These are phyloP conservation scores for Drosophila falleni DNA, from an alignment of 2,888 invertebrate genomes.

Conservation along the genomic window DNA sequence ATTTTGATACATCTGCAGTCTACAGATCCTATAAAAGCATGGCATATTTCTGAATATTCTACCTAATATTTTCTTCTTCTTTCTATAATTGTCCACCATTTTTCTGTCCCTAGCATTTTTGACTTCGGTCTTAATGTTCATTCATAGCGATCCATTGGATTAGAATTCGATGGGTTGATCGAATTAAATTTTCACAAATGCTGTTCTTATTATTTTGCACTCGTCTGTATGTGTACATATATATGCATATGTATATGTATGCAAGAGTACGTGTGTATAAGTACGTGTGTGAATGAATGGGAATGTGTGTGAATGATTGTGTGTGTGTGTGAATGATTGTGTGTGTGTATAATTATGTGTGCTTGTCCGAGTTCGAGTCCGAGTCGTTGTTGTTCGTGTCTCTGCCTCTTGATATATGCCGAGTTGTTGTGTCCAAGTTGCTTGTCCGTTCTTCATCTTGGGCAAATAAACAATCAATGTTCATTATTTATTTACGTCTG, in stretches of 20 bases:
- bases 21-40: too few species aligned
- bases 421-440: conserved; percentile 31
- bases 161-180: too few species aligned
- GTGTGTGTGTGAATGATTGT: conserved; percentile 1
- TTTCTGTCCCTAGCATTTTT: too few species aligned
- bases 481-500: conserved; percentile 77
- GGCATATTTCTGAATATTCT: too few species aligned
- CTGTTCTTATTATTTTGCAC: too few species aligned
- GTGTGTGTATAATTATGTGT: conserved; percentile 30
- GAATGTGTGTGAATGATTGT: conserved; percentile 4
- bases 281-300: not conserved
- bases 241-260: conserved; percentile 3
- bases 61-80: too few species aligned
- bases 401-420: conserved; percentile 16
- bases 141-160: too few species aligned
- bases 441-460: conserved; percentile 54
- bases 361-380: conserved; percentile 24
- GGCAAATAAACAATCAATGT: conserved; percentile 80
- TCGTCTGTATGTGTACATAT: not conserved
- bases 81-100: too few species aligned
- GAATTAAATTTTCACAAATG: too few species aligned
- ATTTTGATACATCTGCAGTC: too few species aligned
- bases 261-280: not conserved
- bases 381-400: conserved; percentile 2
- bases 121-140: too few species aligned